Percentiles rank a stretch among this genome's conserved stretches.
These are phyloP conservation scores for Galeopsomyia nigrocyanea DNA, from an alignment of 2,888 invertebrate genomes.

Conservation along the genomic window DNA sequence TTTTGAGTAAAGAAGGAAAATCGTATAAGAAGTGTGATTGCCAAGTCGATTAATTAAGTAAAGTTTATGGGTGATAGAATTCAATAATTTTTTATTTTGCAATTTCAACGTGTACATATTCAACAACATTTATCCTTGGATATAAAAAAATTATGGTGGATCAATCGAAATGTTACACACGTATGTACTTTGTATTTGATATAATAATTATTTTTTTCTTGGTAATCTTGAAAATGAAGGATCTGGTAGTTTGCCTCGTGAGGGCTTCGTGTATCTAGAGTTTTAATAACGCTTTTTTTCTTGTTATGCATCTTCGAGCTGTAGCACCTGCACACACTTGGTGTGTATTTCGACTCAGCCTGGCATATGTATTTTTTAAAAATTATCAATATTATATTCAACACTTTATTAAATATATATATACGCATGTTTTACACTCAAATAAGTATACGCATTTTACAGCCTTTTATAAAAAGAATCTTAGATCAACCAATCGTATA, in stretches of 20 bases:
- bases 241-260: constrained; percentile 28
- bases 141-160: constrained; percentile 48
- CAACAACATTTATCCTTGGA: constrained; percentile 54
- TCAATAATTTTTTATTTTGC: constrained; percentile 55
- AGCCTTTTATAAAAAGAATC: constrained; percentile 41
- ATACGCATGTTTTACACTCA: constrained; percentile 28
- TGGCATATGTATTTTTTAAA: constrained; percentile 13
- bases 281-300: constrained; percentile 12
- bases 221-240: constrained; percentile 40
- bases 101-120: constrained; percentile 57
- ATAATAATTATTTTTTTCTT: constrained; percentile 16
- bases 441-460: constrained; percentile 32
- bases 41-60: too few species aligned
- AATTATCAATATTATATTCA: too few species aligned
- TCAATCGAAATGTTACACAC: constrained; percentile 39
- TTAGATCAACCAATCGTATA: constrained; percentile 27
- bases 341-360: constrained; percentile 43
- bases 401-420: constrained; percentile 5
- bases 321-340: constrained; percentile 44
- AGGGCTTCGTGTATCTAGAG: constrained; percentile 17
- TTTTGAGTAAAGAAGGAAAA: too few species aligned
- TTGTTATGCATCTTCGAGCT: constrained; percentile 28
- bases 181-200: constrained; percentile 26
- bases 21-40: too few species aligned
- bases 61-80: constrained; percentile 28